Evolutionary conservation across 1,140 invertebrate species (phyloP).

Genomic region (Drosophila funebris): DNA sequence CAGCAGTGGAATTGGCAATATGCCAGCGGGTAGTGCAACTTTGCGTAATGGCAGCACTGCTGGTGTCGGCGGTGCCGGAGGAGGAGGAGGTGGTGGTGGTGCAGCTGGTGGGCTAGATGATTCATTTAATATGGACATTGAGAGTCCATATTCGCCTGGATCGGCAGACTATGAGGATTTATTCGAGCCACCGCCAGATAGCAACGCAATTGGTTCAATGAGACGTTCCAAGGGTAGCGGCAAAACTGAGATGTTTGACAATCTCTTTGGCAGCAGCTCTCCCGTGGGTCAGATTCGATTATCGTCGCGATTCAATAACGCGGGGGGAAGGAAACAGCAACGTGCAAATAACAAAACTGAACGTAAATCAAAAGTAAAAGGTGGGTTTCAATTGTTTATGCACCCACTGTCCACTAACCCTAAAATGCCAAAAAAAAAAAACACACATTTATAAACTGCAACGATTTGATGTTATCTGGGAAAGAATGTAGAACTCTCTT

Average conservation of each 20-base stretch:
- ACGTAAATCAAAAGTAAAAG: constrained; percentile 74
- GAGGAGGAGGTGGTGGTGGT: constrained; percentile 67
- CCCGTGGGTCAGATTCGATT: constrained; percentile 54
- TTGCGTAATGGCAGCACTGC: constrained; percentile 67
- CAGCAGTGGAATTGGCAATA: constrained; percentile 64
- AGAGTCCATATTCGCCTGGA: constrained; percentile 93
- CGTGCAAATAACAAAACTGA: constrained; percentile 57
- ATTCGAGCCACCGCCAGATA: constrained; percentile 90
- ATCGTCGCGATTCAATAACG: constrained; percentile 49
- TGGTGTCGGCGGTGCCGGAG: constrained; percentile 35
- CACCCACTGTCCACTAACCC: too few relatives aligned
- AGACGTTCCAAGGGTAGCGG: constrained; percentile 45
- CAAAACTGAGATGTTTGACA: constrained; percentile 77
- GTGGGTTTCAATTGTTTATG: constrained; percentile 43
- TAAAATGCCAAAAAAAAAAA: too few relatives aligned
- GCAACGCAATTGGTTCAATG: constrained; percentile 27
- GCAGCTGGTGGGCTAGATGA: constrained; percentile 87
- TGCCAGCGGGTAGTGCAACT: constrained; percentile 42
- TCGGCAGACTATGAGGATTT: constrained; percentile 93
- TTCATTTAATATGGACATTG: constrained; percentile 85
- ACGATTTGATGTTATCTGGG: too few relatives aligned
- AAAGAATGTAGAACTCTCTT: too few relatives aligned
- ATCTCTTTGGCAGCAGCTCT: constrained; percentile 79
- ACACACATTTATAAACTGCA: too few relatives aligned
- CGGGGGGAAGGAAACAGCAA: constrained; percentile 51